Evolutionary conservation across 1,140 invertebrate species (phyloP), one percentile per base, ranked within the genome.

Genomic region (Oryzaephilus surinamensis): DNA sequence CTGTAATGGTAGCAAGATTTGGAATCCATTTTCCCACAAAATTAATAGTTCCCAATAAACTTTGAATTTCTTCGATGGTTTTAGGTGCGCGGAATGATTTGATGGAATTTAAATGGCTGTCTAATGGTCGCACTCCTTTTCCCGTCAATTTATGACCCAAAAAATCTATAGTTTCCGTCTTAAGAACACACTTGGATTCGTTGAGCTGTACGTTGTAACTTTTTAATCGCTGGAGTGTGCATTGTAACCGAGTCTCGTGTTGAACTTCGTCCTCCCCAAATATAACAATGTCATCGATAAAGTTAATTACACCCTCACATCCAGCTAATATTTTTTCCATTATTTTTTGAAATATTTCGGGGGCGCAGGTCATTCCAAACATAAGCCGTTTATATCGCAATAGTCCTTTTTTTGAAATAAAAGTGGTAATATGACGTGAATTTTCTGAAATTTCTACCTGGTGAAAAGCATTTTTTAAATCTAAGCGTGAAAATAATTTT

Each of bases 21-120:
- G 49, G 41, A 28, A 51, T 46, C 19, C 43, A 51, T 36, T 51
- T 48, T 13, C 46, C 46, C 13, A 51, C 17, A 38, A 42, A 52
- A 5, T 38, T 48, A 7, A 52, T 37, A 4, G 50, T 32, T 8
- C 50, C 50, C n/a, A 52, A 28, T 21, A 51, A 51, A 20, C 45
- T 55, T 17, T 34, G 13, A 18, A 41, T 23, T 41, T 52, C 51
- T 38, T 48, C 45, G 24, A 47, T 38, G 12, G 37, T 41, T 7
- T 8, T 30, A 5, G 39, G 47, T 12, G 36, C 12, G 23, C 36
- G 34, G 32, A 49, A 49, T 2, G 38, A 19, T 18, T 38, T 6
- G 8, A 51, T 31, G 3, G 39, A 20, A 15, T 45, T 35, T n/a
- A 48, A 21, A 26, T 48, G 41, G 2, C 36, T 31, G 20, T 37